These are phyloP conservation scores for Amphiura filiformis DNA, from an alignment of 35 echinoderm and acorn worm species.

Conservation along the genomic window DNA sequence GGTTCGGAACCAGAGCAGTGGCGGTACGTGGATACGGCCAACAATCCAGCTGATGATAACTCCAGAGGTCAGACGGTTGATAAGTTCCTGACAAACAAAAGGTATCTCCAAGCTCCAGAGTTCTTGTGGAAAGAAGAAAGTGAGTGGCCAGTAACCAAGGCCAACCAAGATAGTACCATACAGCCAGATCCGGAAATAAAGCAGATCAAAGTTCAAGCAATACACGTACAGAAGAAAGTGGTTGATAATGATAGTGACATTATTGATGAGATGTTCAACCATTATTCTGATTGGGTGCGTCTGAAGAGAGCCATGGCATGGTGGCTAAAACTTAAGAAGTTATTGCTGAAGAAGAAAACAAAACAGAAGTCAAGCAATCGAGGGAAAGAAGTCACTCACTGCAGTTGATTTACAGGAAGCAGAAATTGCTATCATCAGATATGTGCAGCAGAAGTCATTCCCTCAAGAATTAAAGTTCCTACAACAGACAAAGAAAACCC, in stretches of 20 bases:
- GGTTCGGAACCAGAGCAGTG: slow-evolving; percentile 23
- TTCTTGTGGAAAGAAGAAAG: slow-evolving; percentile 1
- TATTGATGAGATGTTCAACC: neutral
- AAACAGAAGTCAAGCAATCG: neutral
- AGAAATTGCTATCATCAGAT: slow-evolving; percentile 24
- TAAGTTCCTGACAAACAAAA: neutral
- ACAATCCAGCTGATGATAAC: slow-evolving; percentile 48
- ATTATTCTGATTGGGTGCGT: slow-evolving; percentile 30
- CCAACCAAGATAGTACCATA: neutral
- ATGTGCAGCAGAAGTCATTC: slow-evolving; percentile 24
- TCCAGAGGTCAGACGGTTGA: slow-evolving; percentile 10
- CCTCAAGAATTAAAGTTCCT: neutral
- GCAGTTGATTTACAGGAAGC: slow-evolving; percentile 10
- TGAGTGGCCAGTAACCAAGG: slow-evolving; percentile 31
- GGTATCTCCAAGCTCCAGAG: neutral
- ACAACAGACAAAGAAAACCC: neutral
- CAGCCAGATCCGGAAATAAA: neutral
- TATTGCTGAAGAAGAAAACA: neutral
- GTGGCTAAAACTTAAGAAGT: neutral
- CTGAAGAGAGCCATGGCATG: slow-evolving; percentile 19
- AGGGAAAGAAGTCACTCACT: neutral
- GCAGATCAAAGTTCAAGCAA: neutral
- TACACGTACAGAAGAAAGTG: too few relatives aligned
- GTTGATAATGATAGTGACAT: too few relatives aligned
- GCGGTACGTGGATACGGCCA: slow-evolving; percentile 39